Base-by-base conservation (phyloP, 2,797 vertebrate genomes). In the Tarsius wallacei region DNA sequence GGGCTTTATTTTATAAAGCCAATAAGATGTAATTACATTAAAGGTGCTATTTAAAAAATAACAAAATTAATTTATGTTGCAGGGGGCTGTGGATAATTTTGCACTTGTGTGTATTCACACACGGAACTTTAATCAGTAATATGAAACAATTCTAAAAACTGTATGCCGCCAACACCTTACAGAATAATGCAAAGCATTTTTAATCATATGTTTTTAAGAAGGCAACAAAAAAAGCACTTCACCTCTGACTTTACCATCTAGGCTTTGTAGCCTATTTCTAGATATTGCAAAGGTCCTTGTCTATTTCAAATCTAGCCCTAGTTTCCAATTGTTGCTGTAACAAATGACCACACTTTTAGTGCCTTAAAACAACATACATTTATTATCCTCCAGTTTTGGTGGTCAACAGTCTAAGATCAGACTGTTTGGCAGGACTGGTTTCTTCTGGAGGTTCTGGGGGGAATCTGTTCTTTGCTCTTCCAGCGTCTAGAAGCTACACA, bases 21-120 rank as follows among this genome's bases (percentile, higher is more conserved):
- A 93, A 91, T 97, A 93, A 95, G 81, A 91, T 93, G 55, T 94
- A 97, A 98, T 98, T 97, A 97, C 91, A 97, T 93, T 81, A 86
- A 33, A 90, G 63, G 24, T 88, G 42, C 91, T 97, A 96, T 97
- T 96, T 57, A 57, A 51, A 55, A 92, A 96, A 96, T 76, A 59
- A 57, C 63, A 94, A 94, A 97, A 96, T 91, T 96, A 97, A 96
- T 93, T 97, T 94, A 84, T 96, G 42, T 93, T 91, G n/a, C 64
- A 87, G 59, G 96, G n/a, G 36, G 36, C 78, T 90, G 16, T 87
- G 47, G 83, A 91, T 76, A 93, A 87, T 96, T 98, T 91, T 33
- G 88, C n/a, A 87, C n/a, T 87, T 59, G 3, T 68, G 66, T 80
- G n/a, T 80, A 77, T 77, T 42, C 68, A 90, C 53, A 84, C n/a